Evolutionary conservation across 2,797 vertebrate genomes (phyloP).

Genomic region (Leontopithecus rosalia): DNA sequence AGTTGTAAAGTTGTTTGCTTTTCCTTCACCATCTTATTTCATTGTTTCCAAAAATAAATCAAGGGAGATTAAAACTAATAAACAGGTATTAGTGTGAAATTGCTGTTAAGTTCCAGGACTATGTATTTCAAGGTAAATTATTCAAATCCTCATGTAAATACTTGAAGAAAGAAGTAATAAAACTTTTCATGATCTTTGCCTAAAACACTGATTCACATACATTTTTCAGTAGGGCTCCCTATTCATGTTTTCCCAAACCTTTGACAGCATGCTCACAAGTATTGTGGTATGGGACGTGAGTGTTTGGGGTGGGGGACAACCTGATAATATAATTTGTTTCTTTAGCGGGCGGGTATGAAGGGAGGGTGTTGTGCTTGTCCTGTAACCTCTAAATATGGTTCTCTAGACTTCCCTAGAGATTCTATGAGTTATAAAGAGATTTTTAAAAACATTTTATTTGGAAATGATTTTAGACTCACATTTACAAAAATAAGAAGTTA

Average conservation of each 20-base stretch:
- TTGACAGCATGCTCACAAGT: not conserved
- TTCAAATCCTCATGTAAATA: not conserved
- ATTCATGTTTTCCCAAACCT: not conserved
- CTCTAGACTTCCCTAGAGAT: not conserved
- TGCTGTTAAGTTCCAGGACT: slow-evolving; percentile 1
- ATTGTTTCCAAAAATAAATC: slow-evolving; percentile 41
- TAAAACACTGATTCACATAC: not conserved
- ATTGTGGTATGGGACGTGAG: not conserved
- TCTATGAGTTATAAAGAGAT: not conserved
- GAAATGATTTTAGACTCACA: not conserved
- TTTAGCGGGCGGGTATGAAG: not conserved
- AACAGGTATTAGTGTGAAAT: slow-evolving; percentile 11
- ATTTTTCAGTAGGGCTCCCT: not conserved
- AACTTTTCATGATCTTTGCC: not conserved
- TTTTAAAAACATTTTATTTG: not conserved
- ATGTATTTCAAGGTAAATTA: slow-evolving; percentile 1
- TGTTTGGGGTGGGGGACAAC: not conserved
- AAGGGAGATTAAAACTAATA: slow-evolving; percentile 8
- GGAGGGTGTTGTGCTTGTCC: not conserved
- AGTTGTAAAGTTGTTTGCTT: slow-evolving; percentile 17
- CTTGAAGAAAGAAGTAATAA: slow-evolving; percentile 5
- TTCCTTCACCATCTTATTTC: not conserved
- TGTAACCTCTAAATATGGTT: not conserved
- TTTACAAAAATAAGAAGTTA: not conserved
- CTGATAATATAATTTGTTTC: not conserved